Percentiles rank a stretch among this genome's conserved stretches.
Evolutionary conservation across 35 echinoderm and acorn worm species (phyloP).

Genomic region (Apostichopus californicus): DNA sequence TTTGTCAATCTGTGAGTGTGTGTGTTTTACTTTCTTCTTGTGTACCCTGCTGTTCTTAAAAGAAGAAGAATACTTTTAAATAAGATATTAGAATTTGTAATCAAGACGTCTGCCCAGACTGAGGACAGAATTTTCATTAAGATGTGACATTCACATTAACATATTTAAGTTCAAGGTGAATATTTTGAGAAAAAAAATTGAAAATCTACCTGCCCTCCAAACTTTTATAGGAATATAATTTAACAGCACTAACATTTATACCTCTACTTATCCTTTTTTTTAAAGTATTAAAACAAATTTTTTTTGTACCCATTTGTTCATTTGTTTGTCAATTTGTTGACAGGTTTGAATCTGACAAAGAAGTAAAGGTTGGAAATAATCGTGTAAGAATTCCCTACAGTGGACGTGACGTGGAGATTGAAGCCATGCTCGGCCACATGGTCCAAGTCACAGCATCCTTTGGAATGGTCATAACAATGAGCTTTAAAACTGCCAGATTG

Average conservation of each 20-base stretch:
- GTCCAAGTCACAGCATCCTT: slow-evolving; percentile 1
- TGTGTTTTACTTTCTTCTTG: no score
- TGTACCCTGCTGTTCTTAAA: no score
- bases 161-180: no score
- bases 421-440: slow-evolving; percentile 14
- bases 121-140: neutral
- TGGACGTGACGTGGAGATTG: neutral
- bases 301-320: no score
- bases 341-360: neutral
- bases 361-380: neutral
- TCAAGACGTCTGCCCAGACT: no score
- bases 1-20: no score
- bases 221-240: neutral
- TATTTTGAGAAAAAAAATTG: neutral
- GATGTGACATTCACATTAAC: neutral
- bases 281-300: no score
- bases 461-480: slow-evolving; percentile 14
- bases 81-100: no score
- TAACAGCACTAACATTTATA: neutral
- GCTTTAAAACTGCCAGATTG: slow-evolving; percentile 11
- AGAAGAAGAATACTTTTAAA: no score
- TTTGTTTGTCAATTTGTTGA: no score
- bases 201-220: neutral
- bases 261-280: neutral
- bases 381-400: neutral